Evolutionary conservation across 2,113 vertebrate genomes (phyloP).

Genomic region (Megaceryle maxima): DNA sequence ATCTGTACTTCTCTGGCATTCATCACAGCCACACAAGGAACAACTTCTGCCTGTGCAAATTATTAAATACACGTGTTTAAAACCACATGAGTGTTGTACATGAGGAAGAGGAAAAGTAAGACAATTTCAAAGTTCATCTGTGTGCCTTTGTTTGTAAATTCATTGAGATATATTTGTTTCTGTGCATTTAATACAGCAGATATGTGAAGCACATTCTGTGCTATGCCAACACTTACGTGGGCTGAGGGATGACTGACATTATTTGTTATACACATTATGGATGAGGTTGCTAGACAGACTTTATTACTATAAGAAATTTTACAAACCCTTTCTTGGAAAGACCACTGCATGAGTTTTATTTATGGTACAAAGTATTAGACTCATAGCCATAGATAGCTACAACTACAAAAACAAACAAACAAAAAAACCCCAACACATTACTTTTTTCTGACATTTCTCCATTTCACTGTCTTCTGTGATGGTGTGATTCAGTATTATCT

Average conservation of each 20-base stretch:
- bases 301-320: conserved; percentile 34
- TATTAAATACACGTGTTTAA: fast-evolving
- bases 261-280: conserved; percentile 10
- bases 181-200: not conserved
- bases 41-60: not conserved
- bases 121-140: not conserved
- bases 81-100: not conserved
- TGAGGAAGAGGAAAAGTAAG: not conserved
- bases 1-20: not conserved
- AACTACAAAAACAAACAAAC: not conserved
- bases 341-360: not conserved
- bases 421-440: not conserved
- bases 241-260: conserved; percentile 41
- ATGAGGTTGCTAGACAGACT: not conserved
- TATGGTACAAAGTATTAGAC: not conserved
- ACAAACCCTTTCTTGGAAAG: not conserved
- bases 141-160: not conserved
- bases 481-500: not conserved
- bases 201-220: not conserved
- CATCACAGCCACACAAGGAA: fast-evolving
- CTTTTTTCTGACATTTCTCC: not conserved
- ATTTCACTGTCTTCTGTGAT: not conserved
- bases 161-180: conserved; percentile 17
- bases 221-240: not conserved
- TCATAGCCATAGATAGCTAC: not conserved